Conservation (phyloP, 2,797 vertebrate species). For the Syngnathus acus region DNA sequence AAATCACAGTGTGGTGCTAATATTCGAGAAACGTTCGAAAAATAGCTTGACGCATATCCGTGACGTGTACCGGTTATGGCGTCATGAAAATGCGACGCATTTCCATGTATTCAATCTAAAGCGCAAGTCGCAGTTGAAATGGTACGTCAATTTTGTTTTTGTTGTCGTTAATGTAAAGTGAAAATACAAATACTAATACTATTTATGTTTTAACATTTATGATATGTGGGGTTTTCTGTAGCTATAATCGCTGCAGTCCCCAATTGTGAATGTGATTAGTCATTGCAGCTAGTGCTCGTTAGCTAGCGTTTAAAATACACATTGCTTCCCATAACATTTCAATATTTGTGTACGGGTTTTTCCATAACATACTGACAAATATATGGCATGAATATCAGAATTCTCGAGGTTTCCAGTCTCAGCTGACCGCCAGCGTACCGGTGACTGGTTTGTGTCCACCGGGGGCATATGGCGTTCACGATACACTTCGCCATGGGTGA, state of each 20-base stretch:
- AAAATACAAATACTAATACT: neutral
- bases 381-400: constrained; percentile 53
- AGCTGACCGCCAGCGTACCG: constrained; percentile 85
- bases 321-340: neutral
- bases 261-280: constrained; percentile 58
- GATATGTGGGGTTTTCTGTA: accelerated
- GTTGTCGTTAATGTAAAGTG: neutral
- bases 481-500: constrained; percentile 84
- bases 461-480: constrained; percentile 79
- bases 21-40: neutral
- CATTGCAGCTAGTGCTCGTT: constrained; percentile 51
- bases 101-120: neutral
- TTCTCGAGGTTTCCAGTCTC: constrained; percentile 76
- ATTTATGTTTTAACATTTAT: neutral
- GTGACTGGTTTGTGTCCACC: constrained; percentile 77
- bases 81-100: constrained; percentile 30
- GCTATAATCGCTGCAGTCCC: too few relatives aligned
- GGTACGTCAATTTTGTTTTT: neutral
- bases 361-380: neutral
- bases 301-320: constrained; percentile 15
- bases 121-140: neutral
- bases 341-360: neutral
- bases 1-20: neutral
- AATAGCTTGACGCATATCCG: neutral
- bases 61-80: constrained; percentile 28